Evolutionary conservation across 2,888 invertebrate species (phyloP).

Genomic region (Andrena hattorfiana): DNA sequence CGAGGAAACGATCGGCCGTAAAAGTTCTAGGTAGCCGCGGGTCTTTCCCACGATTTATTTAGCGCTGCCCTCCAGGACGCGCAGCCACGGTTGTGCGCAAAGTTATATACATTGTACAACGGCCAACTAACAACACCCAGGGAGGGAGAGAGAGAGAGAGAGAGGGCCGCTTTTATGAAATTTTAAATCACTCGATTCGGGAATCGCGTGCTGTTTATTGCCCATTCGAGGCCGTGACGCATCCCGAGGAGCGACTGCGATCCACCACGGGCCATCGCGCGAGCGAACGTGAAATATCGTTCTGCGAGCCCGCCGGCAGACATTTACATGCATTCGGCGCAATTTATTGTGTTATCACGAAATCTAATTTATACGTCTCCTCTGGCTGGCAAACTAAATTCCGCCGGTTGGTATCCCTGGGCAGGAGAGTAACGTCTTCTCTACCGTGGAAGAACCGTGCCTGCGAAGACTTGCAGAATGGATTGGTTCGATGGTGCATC

Average conservation of each 20-base stretch:
- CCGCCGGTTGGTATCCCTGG: slow-evolving; percentile 12
- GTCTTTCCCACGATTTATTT: slow-evolving; percentile 77
- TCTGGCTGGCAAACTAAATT: background rate
- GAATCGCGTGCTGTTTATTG: slow-evolving; percentile 73
- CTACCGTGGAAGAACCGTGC: too few relatives aligned
- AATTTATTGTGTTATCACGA: slow-evolving; percentile 79
- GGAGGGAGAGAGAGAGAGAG: too few relatives aligned
- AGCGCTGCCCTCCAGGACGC: slow-evolving; percentile 34
- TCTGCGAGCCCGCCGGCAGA: slow-evolving; percentile 52
- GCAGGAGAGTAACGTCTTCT: background rate
- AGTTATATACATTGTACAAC: slow-evolving; percentile 62
- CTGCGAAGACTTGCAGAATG: background rate
- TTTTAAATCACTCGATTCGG: slow-evolving; percentile 75
- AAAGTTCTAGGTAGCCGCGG: slow-evolving; percentile 57
- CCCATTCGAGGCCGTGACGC: slow-evolving; percentile 61
- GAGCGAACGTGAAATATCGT: slow-evolving; percentile 69
- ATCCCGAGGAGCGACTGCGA: slow-evolving; percentile 19
- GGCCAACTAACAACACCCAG: background rate
- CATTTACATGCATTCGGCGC: slow-evolving; percentile 75
- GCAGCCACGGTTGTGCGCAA: slow-evolving; percentile 11
- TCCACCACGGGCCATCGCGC: slow-evolving; percentile 8
- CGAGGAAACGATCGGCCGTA: slow-evolving; percentile 60
- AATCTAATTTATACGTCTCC: slow-evolving; percentile 73
- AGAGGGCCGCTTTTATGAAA: slow-evolving; percentile 69
- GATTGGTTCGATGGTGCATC: background rate